Evolutionary conservation across 2,113 vertebrate species (phyloP).

Genomic region (Sylvia atricapilla): DNA sequence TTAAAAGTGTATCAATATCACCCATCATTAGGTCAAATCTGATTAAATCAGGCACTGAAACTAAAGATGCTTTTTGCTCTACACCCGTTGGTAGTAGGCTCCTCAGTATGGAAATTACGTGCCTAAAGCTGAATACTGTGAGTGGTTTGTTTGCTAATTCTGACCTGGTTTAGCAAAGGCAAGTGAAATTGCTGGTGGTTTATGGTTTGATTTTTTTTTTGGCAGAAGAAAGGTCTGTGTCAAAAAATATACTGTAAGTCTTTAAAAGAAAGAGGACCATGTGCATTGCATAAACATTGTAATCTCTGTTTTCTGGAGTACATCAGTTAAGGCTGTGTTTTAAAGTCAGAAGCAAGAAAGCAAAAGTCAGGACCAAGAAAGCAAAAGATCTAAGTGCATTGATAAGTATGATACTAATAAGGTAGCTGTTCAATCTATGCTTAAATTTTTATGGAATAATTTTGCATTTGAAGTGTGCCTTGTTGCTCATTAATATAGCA

Average conservation of each 20-base stretch:
- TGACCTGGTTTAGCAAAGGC: background rate
- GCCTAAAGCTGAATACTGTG: background rate
- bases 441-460: background rate
- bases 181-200: background rate
- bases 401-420: background rate
- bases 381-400: background rate
- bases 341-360: background rate
- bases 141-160: background rate
- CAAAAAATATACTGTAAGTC: background rate
- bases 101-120: background rate
- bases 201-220: background rate
- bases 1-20: background rate
- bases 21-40: background rate
- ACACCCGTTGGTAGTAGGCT: background rate
- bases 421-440: background rate
- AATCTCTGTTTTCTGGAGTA: background rate
- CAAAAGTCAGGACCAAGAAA: background rate
- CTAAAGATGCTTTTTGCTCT: background rate
- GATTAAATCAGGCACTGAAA: background rate
- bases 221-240: background rate
- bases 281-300: background rate
- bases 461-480: background rate
- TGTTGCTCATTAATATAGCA: background rate
- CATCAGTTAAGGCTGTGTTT: conserved; percentile 1
- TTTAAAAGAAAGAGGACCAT: background rate